Evolutionary conservation across 2,888 invertebrate genomes (phyloP), one percentile per base, ranked within the genome.

Genomic region (Scrobipalpa costella): DNA sequence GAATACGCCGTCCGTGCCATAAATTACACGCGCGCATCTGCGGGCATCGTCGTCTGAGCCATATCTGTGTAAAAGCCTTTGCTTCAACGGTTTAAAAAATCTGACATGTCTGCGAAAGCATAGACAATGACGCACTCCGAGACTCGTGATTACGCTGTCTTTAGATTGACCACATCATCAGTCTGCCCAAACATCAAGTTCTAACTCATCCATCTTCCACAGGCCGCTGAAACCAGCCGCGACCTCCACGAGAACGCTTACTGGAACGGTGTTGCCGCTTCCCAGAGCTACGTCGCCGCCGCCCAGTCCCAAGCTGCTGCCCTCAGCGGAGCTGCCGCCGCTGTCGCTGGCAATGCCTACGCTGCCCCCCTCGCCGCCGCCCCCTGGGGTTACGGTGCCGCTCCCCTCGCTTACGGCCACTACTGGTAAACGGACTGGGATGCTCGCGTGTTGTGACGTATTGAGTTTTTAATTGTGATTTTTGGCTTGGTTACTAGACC

Each of bases 221-320:
- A 84, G 72, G 85, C 76, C 59, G 86, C 88, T 61, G 90, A 90
- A 70, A 65, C 81, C 77, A 78, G 67, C 83, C 85, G 90, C 52
- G 83, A 90, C 75, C 65, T 90, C 71, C 73, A 90, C 75, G 87
- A 90, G 81, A 90, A 87, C 78, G 81, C 83, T 0, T 90, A 88
- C 85, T 90, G 90, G 90, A 85, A 85, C 71, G 75, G 74, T 34
- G 72, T 91, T 1, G 88, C 90, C 65, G 89, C 89, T 27, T 76
- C 78, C 71, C 90, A 90, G 76, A 88, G 86, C 78, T 71, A 74
- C 50, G 89, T 90, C 9, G 90, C 90, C 66, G 90, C 89, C 58
- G 90, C 88, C 21, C 90, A 90, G 66, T 85, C 87, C 63, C 87
- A 88, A n/a, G 85, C 84, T 33, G 90, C 90, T 50, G 90, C 90